A percentile compares a stretch with the other conserved stretches of the same genome.
phyloP scores from a whole-genome alignment of 2,888 invertebrate genomes.

The Drosophila paucipuncta region DNA sequence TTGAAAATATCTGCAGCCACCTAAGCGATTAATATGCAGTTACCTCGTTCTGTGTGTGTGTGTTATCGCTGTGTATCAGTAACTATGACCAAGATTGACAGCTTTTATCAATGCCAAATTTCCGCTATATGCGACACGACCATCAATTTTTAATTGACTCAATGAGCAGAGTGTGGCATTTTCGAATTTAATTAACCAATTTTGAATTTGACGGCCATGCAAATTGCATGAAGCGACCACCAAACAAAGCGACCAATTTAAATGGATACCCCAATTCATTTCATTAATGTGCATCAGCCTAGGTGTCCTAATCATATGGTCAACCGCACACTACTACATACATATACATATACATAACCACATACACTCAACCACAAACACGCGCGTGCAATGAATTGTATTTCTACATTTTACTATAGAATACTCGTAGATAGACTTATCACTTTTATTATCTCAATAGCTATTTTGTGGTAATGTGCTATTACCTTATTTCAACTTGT shows the following conservation, averaged over 20 bases:
- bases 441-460: neutral
- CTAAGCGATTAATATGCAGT: slow-evolving; percentile 44
- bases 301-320: slow-evolving; percentile 47
- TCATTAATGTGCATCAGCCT: slow-evolving; percentile 38
- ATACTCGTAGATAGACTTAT: neutral
- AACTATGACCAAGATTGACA: slow-evolving; percentile 34
- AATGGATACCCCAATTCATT: slow-evolving; percentile 29
- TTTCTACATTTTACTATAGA: neutral
- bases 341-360: neutral
- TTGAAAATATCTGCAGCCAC: slow-evolving; percentile 34
- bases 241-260: slow-evolving; percentile 32
- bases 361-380: neutral
- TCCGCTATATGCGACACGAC: slow-evolving; percentile 6
- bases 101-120: slow-evolving; percentile 31
- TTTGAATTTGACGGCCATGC: slow-evolving; percentile 31
- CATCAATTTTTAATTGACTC: slow-evolving; percentile 52
- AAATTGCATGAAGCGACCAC: slow-evolving; percentile 26
- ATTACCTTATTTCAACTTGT: neutral
- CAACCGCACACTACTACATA: slow-evolving; percentile 26
- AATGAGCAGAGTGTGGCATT: slow-evolving; percentile 9
- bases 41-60: slow-evolving; percentile 22
- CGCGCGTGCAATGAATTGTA: neutral
- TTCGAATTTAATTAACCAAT: slow-evolving; percentile 53
- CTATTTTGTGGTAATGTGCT: neutral
- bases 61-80: slow-evolving; percentile 6